Base-by-base conservation (phyloP, 1,140 invertebrate species). In the Nylanderia fulva region DNA sequence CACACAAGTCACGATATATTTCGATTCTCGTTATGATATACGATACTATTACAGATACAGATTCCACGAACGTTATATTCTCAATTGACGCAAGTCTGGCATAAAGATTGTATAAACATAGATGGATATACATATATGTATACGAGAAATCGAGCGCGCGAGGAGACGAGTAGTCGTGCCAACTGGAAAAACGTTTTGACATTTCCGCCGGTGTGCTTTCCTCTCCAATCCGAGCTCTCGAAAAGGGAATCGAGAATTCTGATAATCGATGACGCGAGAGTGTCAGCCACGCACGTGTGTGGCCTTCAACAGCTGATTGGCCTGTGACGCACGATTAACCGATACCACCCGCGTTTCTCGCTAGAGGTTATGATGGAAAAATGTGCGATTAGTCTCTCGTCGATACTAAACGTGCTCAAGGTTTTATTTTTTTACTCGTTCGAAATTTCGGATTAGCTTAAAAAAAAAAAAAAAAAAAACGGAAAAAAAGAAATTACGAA, bases 231-330 rank as follows among this genome's bases (percentile, higher is more conserved):
- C 75, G n/a, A 18, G 29, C 27, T 29, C 27, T 63, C n/a, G 54
- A 33, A 58, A 48, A 58, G 24, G 9, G 21, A 71, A 68, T 82
- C 54, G 77, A 58, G 36, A 82, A 56, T 82, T 52, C 18, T 39
- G 52, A 33, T 33, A 33, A 56, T 71, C 77, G 64, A 80, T n/a
- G 42, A 39, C 24, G 52, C 33, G 42, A 71, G 24, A 29, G 45
- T 36, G 75, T 21, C 11, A 39, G 61, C 42, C 66, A 79, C 61
- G 42, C 27, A 48, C 45, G 45, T 48, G 45, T 48, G 15, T 58
- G 75, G 71, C 86, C 72, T 88, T 52, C 87, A 89, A 89, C 88
- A 89, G 88, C 88, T 89, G 88, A 89, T 89, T 72, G 45, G 56
- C 21, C 36, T 27, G 66, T 36, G n/a, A 24, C 13, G 45, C 45